Evolutionary conservation across 2,888 invertebrate species (phyloP), one percentile per base, ranked within the genome.

Genomic region (Dryadula phaetusa): DNA sequence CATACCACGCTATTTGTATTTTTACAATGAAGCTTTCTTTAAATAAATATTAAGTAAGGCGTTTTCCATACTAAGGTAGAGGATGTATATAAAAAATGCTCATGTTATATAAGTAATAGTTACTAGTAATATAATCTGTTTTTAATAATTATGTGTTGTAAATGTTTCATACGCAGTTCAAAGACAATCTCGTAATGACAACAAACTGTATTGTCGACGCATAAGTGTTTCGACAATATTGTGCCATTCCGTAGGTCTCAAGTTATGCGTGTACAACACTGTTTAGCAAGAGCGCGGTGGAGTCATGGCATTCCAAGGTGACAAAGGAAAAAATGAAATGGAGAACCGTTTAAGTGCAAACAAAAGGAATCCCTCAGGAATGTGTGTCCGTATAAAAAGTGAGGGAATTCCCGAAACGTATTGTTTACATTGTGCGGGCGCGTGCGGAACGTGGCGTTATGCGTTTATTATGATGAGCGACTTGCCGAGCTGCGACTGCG

Each of bases 281-380:
- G 85, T 86, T 86, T 87, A 77, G 81, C 82, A 84, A 85, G 71
- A 70, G 75, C 82, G 82, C 82, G 67, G 32, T 40, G 49, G 44
- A 52, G 53, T 82, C 82, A 83, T 85, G 80, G 79, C 81, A 81
- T 79, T 79, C 77, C 77, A 82, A 84, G 82, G 83, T 82, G 85
- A 79, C 79, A 80, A 76, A 79, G 80, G 79, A 83, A 87, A 87
- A 87, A 85, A 83, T 80, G 77, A 78, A 77, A 77, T 80, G 80
- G 82, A 81, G 80, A 80, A 78, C 81, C 80, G 82, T 84, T 82
- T 83, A 82, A 83, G 81, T 79, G 82, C 88, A 92, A 92, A 92
- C 91, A 92, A 92, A 92, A 92, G 92, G 92, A 86, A 90, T 92
- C 90, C 92, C 92, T 88, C 77, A 89, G 87, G 91, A 92, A 92